These are phyloP conservation scores for Ferdinandea cuprea DNA, from an alignment of 2,888 invertebrate species.

Conservation along the genomic window DNA sequence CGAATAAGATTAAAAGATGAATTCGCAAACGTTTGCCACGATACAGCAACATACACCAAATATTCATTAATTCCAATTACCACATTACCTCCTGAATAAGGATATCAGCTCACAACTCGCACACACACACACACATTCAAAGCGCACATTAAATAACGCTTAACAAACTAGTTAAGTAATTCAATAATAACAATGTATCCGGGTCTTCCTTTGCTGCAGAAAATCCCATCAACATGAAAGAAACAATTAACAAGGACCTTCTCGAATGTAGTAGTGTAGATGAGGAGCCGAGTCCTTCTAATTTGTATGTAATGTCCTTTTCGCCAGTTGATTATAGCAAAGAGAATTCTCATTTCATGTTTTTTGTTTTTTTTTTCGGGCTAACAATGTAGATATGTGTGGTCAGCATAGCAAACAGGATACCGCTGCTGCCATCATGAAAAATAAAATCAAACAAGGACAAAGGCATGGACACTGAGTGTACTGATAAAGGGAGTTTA, in stretches of 20 bases:
- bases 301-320: conserved; percentile 24
- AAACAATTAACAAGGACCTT: conserved; percentile 24
- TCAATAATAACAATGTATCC: background rate
- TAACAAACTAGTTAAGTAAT: background rate
- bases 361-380: background rate
- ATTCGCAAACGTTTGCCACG: too few relatives aligned
- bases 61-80: too few relatives aligned
- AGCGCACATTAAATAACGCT: background rate
- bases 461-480: conserved; percentile 24
- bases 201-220: background rate
- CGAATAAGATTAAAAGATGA: too few relatives aligned
- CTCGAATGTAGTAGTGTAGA: conserved; percentile 13
- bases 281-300: conserved; percentile 9
- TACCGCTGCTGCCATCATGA: conserved; percentile 19
- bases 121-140: too few relatives aligned
- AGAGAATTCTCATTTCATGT: background rate
- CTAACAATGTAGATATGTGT: conserved; percentile 32
- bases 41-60: too few relatives aligned
- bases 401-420: conserved; percentile 44
- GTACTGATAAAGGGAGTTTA: conserved; percentile 57
- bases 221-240: conserved; percentile 24
- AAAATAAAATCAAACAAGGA: too few relatives aligned
- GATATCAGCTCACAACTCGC: too few relatives aligned
- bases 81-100: too few relatives aligned
- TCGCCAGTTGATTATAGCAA: conserved; percentile 19